Conservation (phyloP, 64 coral and sea anemone genomes). For the Montipora sp. region DNA sequence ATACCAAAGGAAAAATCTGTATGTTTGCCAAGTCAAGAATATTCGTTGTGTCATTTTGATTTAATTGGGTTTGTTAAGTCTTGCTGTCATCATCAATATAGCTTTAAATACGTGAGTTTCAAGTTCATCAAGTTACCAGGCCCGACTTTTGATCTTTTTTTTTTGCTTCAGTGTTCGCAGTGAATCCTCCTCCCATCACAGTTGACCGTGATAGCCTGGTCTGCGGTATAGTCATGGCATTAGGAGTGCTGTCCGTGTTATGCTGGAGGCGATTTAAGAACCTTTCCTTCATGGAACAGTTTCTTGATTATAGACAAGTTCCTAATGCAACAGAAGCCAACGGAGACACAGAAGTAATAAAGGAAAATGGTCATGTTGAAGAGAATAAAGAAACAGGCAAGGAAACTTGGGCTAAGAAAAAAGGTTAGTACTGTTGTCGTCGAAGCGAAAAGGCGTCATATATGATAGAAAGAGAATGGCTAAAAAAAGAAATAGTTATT, state of each 20-base stretch:
- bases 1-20: too few relatives aligned
- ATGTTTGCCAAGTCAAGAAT: too few relatives aligned
- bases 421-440: not conserved
- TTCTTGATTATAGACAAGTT: conserved; percentile 89
- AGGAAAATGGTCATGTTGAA: conserved; percentile 50
- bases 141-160: not conserved
- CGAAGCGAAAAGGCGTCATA: too few relatives aligned
- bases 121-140: not conserved
- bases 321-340: conserved; percentile 63
- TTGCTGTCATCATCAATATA: too few relatives aligned
- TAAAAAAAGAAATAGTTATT: too few relatives aligned
- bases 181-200: conserved; percentile 51
- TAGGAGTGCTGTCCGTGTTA: conserved; percentile 81
- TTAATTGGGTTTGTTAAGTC: too few relatives aligned
- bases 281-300: conserved; percentile 85
- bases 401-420: not conserved
- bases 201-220: conserved; percentile 63
- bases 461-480: too few relatives aligned
- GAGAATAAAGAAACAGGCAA: conserved; percentile 34
- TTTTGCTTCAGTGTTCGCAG: conserved; percentile 9
- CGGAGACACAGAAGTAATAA: conserved; percentile 29
- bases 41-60: too few relatives aligned
- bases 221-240: conserved; percentile 17
- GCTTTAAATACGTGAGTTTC: too few relatives aligned
- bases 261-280: conserved; percentile 90